A percentile compares a stretch with the other conserved stretches of the same genome.
Evolutionary conservation across 2,888 invertebrate genomes (phyloP).

Genomic region (Bhutanitis thaidina): DNA sequence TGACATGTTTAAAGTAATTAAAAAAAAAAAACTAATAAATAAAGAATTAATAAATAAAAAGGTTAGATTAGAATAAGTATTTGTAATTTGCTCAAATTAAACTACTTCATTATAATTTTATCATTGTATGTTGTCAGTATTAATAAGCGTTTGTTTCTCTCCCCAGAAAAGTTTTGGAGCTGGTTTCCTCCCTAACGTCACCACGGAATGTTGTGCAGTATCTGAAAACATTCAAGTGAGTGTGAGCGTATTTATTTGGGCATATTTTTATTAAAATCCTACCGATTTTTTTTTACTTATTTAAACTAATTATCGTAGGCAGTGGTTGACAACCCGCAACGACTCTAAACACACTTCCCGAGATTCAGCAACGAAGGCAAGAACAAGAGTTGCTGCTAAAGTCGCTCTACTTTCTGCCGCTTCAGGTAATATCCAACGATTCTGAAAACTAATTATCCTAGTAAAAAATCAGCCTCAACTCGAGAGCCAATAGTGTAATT

Average conservation of each 20-base stretch:
- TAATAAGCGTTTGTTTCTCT: conserved; percentile 20
- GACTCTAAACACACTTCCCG: conserved; percentile 43
- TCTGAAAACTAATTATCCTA: background rate
- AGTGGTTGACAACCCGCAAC: conserved; percentile 61
- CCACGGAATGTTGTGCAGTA: conserved; percentile 94
- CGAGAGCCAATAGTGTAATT: no score
- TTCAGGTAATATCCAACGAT: conserved; percentile 79
- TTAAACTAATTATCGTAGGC: conserved; percentile 34
- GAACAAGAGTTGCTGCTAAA: conserved; percentile 92
- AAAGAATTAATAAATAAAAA: no score
- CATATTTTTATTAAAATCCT: background rate
- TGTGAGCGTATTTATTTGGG: conserved; percentile 23
- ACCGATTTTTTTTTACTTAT: background rate
- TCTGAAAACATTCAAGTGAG: conserved; percentile 90
- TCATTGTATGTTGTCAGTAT: no score
- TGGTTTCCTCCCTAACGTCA: conserved; percentile 91
- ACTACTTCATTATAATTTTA: no score
- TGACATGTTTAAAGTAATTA: no score
- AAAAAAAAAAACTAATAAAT: no score
- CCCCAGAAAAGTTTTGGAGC: conserved; percentile 89
- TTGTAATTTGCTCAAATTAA: no score
- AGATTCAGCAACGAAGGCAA: conserved; percentile 77
- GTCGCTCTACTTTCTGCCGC: conserved; percentile 90
- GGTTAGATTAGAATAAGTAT: no score
- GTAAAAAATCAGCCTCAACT: no score